A percentile compares a stretch with the other conserved stretches of the same genome.
phyloP scores from a whole-genome alignment of 2,113 vertebrate genomes.

The Procapra przewalskii region DNA sequence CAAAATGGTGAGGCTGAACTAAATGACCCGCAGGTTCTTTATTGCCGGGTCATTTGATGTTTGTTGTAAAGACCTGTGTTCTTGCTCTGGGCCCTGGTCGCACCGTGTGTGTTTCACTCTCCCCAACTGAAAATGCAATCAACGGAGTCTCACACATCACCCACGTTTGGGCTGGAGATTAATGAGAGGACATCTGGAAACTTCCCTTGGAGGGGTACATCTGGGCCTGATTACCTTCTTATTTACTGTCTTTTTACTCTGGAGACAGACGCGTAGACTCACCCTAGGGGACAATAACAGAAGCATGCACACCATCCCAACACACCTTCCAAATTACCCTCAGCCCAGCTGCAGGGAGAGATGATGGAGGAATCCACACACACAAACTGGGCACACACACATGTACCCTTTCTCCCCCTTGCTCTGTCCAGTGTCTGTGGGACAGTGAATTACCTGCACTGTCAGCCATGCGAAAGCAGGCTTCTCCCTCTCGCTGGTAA shows the following conservation, averaged over 20 bases:
- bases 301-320: not conserved
- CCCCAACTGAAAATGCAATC: not conserved
- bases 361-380: rapidly evolving
- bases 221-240: slow-evolving; percentile 16
- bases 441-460: not conserved
- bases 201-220: not conserved
- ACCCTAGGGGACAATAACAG: not conserved
- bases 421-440: not conserved
- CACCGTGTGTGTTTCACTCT: not conserved
- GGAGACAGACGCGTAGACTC: not conserved
- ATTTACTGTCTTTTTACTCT: slow-evolving; percentile 21
- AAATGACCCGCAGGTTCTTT: not conserved
- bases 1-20: not conserved
- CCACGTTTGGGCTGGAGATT: not conserved
- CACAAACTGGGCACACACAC: not conserved
- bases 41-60: not conserved
- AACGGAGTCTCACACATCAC: not conserved
- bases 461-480: not conserved
- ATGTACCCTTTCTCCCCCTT: rapidly evolving
- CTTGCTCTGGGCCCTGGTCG: not conserved
- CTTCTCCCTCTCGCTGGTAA: rapidly evolving
- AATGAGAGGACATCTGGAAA: slow-evolving; percentile 37
- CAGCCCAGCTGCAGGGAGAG: not conserved
- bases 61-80: not conserved
- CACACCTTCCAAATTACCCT: not conserved